A percentile compares a stretch with the other conserved stretches of the same genome.
These are phyloP conservation scores for Hipposideros armiger DNA, from an alignment of 2,113 vertebrate species.

Conservation along the genomic window DNA sequence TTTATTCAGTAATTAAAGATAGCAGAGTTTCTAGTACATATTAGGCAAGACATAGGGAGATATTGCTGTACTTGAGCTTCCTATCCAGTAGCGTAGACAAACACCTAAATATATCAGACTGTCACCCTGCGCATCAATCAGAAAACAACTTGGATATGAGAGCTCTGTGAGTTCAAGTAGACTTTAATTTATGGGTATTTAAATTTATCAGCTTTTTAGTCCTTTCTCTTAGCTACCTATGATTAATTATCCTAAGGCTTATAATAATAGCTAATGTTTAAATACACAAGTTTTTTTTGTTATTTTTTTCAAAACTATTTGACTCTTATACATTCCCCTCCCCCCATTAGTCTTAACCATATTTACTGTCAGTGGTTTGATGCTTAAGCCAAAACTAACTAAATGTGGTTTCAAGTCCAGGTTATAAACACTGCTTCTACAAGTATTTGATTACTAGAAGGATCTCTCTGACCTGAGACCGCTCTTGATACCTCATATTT, in stretches of 20 bases:
- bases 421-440: background rate
- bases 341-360: background rate
- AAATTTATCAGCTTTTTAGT: background rate
- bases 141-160: background rate
- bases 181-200: background rate
- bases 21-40: background rate
- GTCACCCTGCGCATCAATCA: background rate
- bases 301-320: background rate
- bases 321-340: background rate
- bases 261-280: background rate
- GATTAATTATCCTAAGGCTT: background rate
- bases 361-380: background rate
- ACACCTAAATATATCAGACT: background rate
- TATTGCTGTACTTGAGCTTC: background rate
- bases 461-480: background rate
- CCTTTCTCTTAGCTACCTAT: background rate
- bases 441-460: slow-evolving; percentile 13
- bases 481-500: background rate
- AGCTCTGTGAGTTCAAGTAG: background rate
- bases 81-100: background rate
- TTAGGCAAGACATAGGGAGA: background rate
- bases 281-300: background rate
- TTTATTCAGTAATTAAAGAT: background rate
- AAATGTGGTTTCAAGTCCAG: background rate
- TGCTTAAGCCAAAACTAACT: background rate